Evolutionary conservation across 2,888 invertebrate genomes (phyloP).

Genomic region (Limnephilus lunatus): DNA sequence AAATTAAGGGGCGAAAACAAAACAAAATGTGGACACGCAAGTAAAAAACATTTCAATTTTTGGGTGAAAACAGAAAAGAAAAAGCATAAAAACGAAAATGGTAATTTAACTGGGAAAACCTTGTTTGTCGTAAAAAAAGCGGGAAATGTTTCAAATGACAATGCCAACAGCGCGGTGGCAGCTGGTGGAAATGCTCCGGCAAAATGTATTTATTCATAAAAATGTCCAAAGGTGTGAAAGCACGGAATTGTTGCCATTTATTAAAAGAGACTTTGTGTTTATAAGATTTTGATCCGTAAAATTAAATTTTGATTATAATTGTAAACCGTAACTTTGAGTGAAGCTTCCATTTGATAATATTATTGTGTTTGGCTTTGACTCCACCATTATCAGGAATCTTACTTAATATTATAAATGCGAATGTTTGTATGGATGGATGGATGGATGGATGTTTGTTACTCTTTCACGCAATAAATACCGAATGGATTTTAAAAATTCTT

Average conservation of each 20-base stretch:
- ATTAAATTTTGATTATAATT: background rate
- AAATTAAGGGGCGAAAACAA: background rate
- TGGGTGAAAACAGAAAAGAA: background rate
- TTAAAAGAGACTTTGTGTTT: background rate
- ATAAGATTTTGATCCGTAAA: background rate
- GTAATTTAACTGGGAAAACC: background rate
- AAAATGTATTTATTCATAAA: background rate
- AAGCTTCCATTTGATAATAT: too few species aligned
- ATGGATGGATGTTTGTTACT: too few species aligned
- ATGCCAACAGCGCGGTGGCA: background rate
- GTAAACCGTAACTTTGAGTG: background rate
- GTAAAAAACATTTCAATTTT: background rate
- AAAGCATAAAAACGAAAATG: constrained; percentile 13
- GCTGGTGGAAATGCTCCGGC: background rate
- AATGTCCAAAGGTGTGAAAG: background rate
- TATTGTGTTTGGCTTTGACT: too few species aligned
- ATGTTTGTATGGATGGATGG: too few species aligned
- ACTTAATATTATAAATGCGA: too few species aligned
- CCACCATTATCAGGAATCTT: too few species aligned
- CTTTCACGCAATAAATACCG: too few species aligned
- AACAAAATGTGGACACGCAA: background rate
- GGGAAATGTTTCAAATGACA: constrained; percentile 12
- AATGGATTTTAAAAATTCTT: too few species aligned
- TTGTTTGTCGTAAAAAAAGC: constrained; percentile 15
- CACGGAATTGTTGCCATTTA: background rate